phyloP scores from a whole-genome alignment of 2,113 vertebrate genomes.

The Diphyllodes magnificus region DNA sequence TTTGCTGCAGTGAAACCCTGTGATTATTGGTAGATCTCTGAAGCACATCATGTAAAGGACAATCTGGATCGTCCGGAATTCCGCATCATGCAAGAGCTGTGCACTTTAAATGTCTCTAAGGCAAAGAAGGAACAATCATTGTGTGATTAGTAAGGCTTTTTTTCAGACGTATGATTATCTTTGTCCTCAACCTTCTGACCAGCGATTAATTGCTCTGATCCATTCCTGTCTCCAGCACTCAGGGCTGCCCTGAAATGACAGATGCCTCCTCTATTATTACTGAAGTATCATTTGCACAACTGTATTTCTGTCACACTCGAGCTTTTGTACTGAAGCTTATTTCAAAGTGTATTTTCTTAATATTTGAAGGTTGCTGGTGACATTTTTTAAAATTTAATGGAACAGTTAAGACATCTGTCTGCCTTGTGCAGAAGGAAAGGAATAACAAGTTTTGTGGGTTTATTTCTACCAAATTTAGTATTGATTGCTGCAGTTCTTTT shows the following conservation, averaged over 20 bases:
- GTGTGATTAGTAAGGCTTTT: background rate
- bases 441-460: background rate
- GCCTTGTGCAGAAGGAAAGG: background rate
- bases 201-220: background rate
- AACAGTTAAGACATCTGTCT: background rate
- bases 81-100: background rate
- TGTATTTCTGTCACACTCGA: background rate
- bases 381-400: background rate
- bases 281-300: background rate
- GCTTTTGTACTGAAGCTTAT: background rate
- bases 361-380: background rate
- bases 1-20: constrained; percentile 9
- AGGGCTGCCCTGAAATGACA: background rate
- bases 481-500: background rate
- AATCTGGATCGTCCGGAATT: background rate
- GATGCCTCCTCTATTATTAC: background rate
- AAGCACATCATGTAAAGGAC: background rate
- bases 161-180: background rate
- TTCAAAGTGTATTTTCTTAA: background rate
- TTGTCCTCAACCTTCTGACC: background rate
- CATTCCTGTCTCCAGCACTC: background rate
- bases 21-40: constrained; percentile 31
- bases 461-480: background rate
- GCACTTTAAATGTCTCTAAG: background rate
- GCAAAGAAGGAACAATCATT: background rate